phyloP scores from a whole-genome alignment of 2,797 vertebrate genomes.

The Denticeps clupeoides region DNA sequence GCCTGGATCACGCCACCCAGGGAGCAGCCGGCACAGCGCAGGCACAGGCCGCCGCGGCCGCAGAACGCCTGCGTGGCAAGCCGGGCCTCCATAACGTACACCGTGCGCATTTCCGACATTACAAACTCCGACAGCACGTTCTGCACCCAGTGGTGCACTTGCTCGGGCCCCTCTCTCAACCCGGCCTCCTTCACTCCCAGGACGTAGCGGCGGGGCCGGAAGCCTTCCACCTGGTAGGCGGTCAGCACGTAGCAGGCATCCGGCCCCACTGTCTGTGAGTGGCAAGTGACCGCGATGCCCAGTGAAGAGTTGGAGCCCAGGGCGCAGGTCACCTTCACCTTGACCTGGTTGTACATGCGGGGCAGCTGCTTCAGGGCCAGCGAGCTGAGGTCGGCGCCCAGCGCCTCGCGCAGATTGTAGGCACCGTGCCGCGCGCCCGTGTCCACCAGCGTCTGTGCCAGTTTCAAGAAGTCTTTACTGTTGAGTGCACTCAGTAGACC shows the following conservation, averaged over 20 bases:
- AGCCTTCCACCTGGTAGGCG: conserved; percentile 89
- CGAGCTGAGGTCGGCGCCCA: conserved; percentile 84
- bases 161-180: conserved; percentile 79
- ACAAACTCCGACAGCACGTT: conserved; percentile 97
- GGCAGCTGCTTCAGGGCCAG: conserved; percentile 91
- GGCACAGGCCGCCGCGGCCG: conserved; percentile 77
- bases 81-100: conserved; percentile 86
- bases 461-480: conserved; percentile 92
- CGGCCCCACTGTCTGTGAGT: conserved; percentile 79
- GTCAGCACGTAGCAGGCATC: conserved; percentile 91
- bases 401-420: conserved; percentile 86
- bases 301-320: conserved; percentile 86
- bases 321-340: conserved; percentile 96
- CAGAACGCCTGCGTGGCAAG: conserved; percentile 73
- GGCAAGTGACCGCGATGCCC: conserved; percentile 92
- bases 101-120: conserved; percentile 94
- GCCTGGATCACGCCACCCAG: conserved; percentile 89
- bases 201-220: conserved; percentile 85
- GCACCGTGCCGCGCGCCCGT: conserved; percentile 90
- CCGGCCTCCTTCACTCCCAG: conserved; percentile 85
- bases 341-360: conserved; percentile 98
- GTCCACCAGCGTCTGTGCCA: conserved; percentile 95
- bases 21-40: conserved; percentile 87
- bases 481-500: conserved; percentile 81
- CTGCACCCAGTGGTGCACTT: conserved; percentile 96